Percentiles rank a stretch among this genome's conserved stretches.
phyloP scores from a whole-genome alignment of 2,888 invertebrate species.

The Rotaria magnacalcarata region DNA sequence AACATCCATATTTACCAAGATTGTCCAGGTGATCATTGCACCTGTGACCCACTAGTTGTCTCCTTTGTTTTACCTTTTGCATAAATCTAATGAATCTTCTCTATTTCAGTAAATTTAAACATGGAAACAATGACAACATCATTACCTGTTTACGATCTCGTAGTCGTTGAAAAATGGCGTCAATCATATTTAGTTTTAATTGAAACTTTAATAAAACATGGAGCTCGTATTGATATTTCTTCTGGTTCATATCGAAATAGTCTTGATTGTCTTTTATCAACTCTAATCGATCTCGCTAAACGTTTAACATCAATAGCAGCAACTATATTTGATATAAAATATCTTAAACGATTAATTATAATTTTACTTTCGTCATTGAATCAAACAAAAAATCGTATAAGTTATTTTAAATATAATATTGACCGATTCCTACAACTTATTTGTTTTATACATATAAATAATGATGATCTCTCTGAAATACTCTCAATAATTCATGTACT shows the following conservation, averaged over 20 bases:
- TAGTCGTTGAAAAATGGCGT: background rate
- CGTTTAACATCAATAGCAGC: background rate
- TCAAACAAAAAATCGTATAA: background rate
- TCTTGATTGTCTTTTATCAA: slow-evolving; percentile 13
- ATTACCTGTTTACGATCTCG: background rate
- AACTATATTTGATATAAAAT: background rate
- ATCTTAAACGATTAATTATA: background rate
- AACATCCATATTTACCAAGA: too few species aligned
- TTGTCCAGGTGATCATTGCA: too few species aligned
- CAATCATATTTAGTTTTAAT: slow-evolving; percentile 6
- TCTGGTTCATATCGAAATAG: slow-evolving; percentile 30
- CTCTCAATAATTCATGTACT: slow-evolving; percentile 1
- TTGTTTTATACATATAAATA: background rate
- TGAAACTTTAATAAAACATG: slow-evolving; percentile 19
- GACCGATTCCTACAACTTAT: background rate
- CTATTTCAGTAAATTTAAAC: background rate
- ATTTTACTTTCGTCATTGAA: background rate
- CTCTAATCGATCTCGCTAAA: background rate
- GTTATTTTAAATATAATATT: background rate
- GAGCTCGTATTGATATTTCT: background rate
- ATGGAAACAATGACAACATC: background rate
- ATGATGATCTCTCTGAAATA: slow-evolving; percentile 2
- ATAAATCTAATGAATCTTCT: background rate
- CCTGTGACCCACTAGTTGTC: too few species aligned
- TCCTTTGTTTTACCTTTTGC: too few species aligned